phyloP scores from a whole-genome alignment of 1,140 invertebrate genomes.

The Drosophila orena region DNA sequence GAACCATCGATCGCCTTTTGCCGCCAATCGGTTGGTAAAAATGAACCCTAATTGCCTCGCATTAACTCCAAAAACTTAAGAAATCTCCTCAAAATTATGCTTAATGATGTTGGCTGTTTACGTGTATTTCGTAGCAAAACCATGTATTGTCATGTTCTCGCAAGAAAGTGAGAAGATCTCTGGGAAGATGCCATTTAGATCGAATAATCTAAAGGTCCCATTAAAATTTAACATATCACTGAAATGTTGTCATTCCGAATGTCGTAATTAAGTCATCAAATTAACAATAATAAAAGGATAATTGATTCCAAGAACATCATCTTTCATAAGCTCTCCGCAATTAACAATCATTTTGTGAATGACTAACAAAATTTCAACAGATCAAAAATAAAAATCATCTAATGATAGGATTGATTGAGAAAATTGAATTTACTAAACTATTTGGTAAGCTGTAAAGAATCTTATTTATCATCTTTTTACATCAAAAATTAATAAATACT shows the following conservation, averaged over 20 bases:
- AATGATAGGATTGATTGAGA: conserved; percentile 20
- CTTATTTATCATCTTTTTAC: background rate
- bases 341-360: conserved; percentile 40
- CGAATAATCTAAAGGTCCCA: conserved; percentile 6
- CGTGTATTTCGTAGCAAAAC: conserved; percentile 11
- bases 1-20: conserved; percentile 50
- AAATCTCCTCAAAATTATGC: conserved; percentile 78
- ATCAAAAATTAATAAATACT: no score
- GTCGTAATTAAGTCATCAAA: conserved; percentile 45
- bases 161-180: conserved; percentile 40
- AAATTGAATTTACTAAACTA: conserved; percentile 25
- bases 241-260: conserved; percentile 35
- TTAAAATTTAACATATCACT: conserved; percentile 40
- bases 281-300: conserved; percentile 34
- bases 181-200: background rate
- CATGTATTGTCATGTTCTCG: conserved; percentile 31
- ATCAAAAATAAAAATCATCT: conserved; percentile 30
- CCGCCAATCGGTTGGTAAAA: conserved; percentile 77
- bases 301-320: conserved; percentile 25
- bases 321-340: conserved; percentile 13
- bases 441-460: background rate
- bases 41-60: conserved; percentile 73
- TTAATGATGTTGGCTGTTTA: conserved; percentile 66
- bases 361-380: conserved; percentile 14
- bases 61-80: conserved; percentile 73